Conservation (phyloP, 30 jellyfish, hydroid and myxozoan species). For the Aurelia aurita complex sp. Pacific region DNA sequence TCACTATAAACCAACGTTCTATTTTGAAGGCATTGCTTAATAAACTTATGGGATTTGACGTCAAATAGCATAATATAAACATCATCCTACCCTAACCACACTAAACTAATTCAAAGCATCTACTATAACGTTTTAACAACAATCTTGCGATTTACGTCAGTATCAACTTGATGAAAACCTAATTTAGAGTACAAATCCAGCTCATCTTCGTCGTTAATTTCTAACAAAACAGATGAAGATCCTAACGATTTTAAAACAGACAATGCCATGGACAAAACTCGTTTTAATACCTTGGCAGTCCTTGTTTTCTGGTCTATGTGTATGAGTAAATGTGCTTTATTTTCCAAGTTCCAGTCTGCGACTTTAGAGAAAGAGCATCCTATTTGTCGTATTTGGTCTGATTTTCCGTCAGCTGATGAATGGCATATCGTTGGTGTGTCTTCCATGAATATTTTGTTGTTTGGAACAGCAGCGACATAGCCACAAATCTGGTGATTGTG, state of each 20-base stretch:
- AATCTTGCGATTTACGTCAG: conserved; percentile 32
- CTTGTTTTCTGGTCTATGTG: conserved; percentile 59
- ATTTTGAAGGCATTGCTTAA: too few species aligned
- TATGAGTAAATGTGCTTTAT: conserved; percentile 77
- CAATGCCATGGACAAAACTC: conserved; percentile 67
- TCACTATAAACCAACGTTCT: too few species aligned
- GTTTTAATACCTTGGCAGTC: conserved; percentile 69
- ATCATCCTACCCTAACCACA: too few species aligned
- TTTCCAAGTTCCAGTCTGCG: conserved; percentile 69
- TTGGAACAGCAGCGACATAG: conserved; percentile 88
- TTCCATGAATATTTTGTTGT: conserved; percentile 75
- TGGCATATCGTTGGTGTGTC: conserved; percentile 41
- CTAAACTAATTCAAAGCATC: too few species aligned
- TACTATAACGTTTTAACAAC: conserved; percentile 35
- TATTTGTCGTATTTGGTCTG: not conserved
- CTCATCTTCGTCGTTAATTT: conserved; percentile 53
- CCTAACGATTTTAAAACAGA: conserved; percentile 91
- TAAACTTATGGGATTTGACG: too few species aligned
- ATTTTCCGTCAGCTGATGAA: conserved; percentile 34
- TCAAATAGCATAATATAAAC: too few species aligned
- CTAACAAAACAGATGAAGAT: conserved; percentile 69
- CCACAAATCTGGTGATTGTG: conserved; percentile 89
- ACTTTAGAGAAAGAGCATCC: conserved; percentile 22
- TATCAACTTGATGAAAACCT: conserved; percentile 71
- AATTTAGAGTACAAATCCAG: conserved; percentile 72